Conservation (phyloP, 2,113 vertebrate species). For the Labrus mixtus region DNA sequence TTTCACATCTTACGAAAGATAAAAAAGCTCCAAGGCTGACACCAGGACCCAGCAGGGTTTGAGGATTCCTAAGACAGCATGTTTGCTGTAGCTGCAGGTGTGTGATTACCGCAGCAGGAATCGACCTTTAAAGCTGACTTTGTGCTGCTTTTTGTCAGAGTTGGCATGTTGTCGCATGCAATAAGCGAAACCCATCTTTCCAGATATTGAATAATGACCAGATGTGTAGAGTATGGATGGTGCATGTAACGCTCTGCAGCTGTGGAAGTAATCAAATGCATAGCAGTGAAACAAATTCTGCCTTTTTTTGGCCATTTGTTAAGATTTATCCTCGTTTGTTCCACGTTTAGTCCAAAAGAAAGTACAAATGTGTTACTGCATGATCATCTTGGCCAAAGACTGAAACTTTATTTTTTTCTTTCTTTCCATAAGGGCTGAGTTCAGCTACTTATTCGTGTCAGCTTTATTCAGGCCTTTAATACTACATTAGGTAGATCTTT, state of each 20-base stretch:
- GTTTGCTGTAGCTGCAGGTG: slow-evolving; percentile 35
- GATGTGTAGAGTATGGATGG: slow-evolving; percentile 10
- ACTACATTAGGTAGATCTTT: too few species aligned
- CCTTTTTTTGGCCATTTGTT: slow-evolving; percentile 14
- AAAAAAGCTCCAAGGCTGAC: slow-evolving; percentile 22
- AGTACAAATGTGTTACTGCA: background rate
- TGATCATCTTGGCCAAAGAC: background rate
- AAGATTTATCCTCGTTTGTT: background rate
- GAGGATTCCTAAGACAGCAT: slow-evolving; percentile 45
- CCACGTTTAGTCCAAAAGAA: slow-evolving; percentile 17
- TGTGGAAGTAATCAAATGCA: background rate
- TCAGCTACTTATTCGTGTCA: background rate
- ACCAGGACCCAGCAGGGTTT: slow-evolving; percentile 41
- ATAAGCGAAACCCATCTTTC: background rate
- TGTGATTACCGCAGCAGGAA: slow-evolving; percentile 37
- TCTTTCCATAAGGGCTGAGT: background rate
- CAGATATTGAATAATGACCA: slow-evolving; percentile 19
- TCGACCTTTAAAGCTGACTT: slow-evolving; percentile 15
- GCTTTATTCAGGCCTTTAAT: background rate
- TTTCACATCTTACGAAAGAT: slow-evolving; percentile 58
- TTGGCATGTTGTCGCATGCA: slow-evolving; percentile 4
- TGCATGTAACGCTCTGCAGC: slow-evolving; percentile 8
- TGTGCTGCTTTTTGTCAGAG: slow-evolving; percentile 6
- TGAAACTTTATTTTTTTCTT: background rate
- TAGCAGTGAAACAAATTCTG: slow-evolving; percentile 5